These are phyloP conservation scores for Aporophyla lueneburgensis DNA, from an alignment of 2,888 invertebrate genomes.

Conservation along the genomic window DNA sequence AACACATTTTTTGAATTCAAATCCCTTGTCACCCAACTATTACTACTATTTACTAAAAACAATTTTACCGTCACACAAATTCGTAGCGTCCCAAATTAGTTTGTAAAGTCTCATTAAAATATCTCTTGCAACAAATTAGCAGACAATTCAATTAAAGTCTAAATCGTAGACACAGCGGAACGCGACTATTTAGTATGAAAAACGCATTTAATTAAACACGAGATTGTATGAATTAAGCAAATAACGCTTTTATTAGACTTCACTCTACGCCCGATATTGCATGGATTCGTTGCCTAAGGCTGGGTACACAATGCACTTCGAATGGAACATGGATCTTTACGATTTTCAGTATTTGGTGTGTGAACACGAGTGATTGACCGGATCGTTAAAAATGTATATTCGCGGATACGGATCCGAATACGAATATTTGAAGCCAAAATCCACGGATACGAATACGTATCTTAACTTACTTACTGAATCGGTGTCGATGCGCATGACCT, in stretches of 20 bases:
- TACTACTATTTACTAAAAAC: constrained; percentile 7
- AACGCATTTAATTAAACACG: constrained; percentile 75
- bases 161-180: constrained; percentile 55
- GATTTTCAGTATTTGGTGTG: background rate
- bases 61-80: constrained; percentile 22
- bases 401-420: too few species aligned
- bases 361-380: background rate
- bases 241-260: constrained; percentile 68
- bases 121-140: constrained; percentile 54
- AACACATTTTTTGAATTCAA: background rate
- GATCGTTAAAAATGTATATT: too few species aligned
- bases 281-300: constrained; percentile 40
- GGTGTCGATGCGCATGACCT: too few species aligned
- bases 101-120: constrained; percentile 54
- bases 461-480: too few species aligned
- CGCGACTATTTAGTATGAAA: constrained; percentile 67
- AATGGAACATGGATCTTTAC: background rate
- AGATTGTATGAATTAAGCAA: constrained; percentile 69
- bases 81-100: constrained; percentile 32
- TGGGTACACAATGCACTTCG: background rate
- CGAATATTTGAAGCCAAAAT: too few species aligned
- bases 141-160: constrained; percentile 60
- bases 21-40: background rate
- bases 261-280: constrained; percentile 55
- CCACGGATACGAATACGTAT: too few species aligned